Base-by-base conservation (phyloP, 2,797 vertebrate species). In the Cirrhinus mrigala region DNA sequence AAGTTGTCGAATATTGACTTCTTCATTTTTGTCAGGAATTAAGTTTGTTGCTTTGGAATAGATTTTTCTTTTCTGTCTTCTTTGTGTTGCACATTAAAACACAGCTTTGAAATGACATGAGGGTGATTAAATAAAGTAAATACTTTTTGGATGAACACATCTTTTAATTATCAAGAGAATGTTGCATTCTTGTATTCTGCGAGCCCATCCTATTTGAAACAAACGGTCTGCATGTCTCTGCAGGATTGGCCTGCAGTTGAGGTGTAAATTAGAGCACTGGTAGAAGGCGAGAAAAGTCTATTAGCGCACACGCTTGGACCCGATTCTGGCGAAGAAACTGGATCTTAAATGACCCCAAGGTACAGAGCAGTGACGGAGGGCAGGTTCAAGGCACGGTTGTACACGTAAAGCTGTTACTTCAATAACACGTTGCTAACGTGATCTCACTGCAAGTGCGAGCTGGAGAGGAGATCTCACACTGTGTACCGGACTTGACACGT, bases 221-320 rank as follows among this genome's bases (percentile, higher is more conserved):
- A 77, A 87, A 81, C 27, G 62, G 33, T 64, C 80, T 69, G 76
- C 24, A 50, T 69, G 60, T 81, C 86, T 87, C 86, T 33, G 75
- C 83, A 80, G 56, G 60, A 75, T 68, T 50, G 50, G 77, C 75
- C 85, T 3, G 93, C 95, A 96, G 90, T 86, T 64, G 85, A 81
- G 82, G 82, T 79, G 58, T 68, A 80, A 76, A 84, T 75, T 75
- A 80, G 69, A 75, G 50, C 76, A 4, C 76, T 52, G 58, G 69
- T 70, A 40, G 66, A 82, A 58, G 24, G 58, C 18, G 56, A 75
- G 81, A 69, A 79, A 79, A 77, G 81, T 56, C 58, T 74, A 66
- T 74, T 83, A 71, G 52, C 66, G 5, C 81, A 84, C 50, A n/a
- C 7, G 27, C 62, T 69, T 56, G 33, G 64, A 78, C 37, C 37